Conservation (phyloP, 2,797 vertebrate genomes). For the Coreius guichenoti region DNA sequence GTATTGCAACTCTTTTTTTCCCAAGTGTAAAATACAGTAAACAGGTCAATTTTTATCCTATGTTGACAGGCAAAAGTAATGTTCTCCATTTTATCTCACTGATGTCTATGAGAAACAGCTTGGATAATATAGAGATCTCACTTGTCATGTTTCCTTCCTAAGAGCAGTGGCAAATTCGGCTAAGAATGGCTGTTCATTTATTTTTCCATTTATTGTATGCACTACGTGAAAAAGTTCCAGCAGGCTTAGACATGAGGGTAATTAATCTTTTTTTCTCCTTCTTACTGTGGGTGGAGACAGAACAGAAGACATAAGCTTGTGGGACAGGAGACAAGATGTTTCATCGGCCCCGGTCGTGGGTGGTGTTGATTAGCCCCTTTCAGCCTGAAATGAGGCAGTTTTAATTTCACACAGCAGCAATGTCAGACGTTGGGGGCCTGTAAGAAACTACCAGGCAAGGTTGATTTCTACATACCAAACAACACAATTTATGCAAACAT, state of each 20-base stretch:
- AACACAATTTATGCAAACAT: conserved; percentile 41
- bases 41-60: background rate
- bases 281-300: conserved; percentile 27
- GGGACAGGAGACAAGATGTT: conserved; percentile 3
- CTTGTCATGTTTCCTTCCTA: background rate
- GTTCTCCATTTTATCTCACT: background rate
- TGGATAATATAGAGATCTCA: background rate
- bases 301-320: conserved; percentile 29
- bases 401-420: conserved; percentile 57
- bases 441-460: conserved; percentile 53
- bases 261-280: conserved; percentile 11
- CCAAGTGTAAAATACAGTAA: background rate
- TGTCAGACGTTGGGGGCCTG: conserved; percentile 36
- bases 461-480: conserved; percentile 45
- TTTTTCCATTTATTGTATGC: conserved; percentile 7
- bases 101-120: background rate
- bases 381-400: conserved; percentile 38
- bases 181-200: conserved; percentile 5
- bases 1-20: background rate
- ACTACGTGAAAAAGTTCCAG: conserved; percentile 17
- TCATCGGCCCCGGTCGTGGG: conserved; percentile 16
- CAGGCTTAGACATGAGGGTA: conserved; percentile 25
- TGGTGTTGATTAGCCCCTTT: conserved; percentile 44
- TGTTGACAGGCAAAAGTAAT: background rate
- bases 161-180: background rate